A percentile compares a stretch with the other conserved stretches of the same genome.
Evolutionary conservation across 2,888 invertebrate species (phyloP).

Genomic region (Orthonychiurus folsomi): DNA sequence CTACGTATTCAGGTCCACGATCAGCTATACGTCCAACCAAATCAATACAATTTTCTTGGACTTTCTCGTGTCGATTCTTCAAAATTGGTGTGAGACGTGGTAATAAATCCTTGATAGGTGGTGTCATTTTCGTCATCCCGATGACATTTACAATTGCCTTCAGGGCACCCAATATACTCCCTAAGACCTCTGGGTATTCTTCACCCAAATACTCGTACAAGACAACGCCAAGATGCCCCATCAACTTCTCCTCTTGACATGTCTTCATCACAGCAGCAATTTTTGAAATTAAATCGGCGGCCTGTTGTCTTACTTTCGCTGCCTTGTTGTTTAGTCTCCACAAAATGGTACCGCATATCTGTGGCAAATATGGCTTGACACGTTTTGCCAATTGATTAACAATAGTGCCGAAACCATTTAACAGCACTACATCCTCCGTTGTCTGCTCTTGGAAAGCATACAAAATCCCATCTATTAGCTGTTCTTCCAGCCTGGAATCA

Average conservation of each 20-base stretch:
- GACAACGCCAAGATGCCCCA: conserved; percentile 99
- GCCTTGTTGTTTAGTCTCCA: conserved; percentile 99
- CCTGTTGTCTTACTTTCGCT: conserved; percentile 97
- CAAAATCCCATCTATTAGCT: conserved; percentile 95
- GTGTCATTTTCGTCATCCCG: conserved; percentile 99
- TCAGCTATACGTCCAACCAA: conserved; percentile 98
- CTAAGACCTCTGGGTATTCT: conserved; percentile 98
- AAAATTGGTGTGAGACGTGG: conserved; percentile 95
- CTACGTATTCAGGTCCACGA: conserved; percentile 96
- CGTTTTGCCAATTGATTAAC: conserved; percentile 95
- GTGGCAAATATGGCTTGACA: conserved; percentile 96
- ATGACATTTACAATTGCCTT: conserved; percentile 99
- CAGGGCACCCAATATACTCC: conserved; percentile 95
- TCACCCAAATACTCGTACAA: conserved; percentile 98
- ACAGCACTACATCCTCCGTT: conserved; percentile 98
- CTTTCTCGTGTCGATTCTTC: conserved; percentile 88
- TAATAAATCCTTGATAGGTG: conserved; percentile 95
- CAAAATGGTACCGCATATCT: conserved; percentile 98
- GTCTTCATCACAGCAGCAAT: conserved; percentile 99
- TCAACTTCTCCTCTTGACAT: conserved; percentile 98
- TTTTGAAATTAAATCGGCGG: conserved; percentile 95
- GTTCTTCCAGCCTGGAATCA: conserved; percentile 94
- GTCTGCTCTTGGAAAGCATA: conserved; percentile 99
- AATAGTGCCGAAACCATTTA: conserved; percentile 98
- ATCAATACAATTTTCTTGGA: conserved; percentile 99